Base-by-base conservation (phyloP, 1,140 invertebrate species). In the Drosophila tropicalis region DNA sequence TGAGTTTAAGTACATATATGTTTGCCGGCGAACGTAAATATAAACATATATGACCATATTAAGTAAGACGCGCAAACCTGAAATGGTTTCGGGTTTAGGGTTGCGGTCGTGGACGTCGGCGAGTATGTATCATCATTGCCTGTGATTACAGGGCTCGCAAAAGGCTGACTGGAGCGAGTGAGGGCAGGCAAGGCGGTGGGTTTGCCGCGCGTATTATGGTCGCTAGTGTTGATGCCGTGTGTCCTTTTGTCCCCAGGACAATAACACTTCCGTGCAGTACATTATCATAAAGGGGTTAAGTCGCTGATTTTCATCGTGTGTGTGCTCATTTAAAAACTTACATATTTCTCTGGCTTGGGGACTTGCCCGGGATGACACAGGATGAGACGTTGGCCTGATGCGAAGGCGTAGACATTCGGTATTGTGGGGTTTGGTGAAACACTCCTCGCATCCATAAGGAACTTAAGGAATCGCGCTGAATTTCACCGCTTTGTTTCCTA, bases 211-310 rank as follows among this genome's bases (percentile, higher is more conserved):
- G 67, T 69, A 81, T 82, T 77, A 76, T 77, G 77, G 76, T 70
- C 72, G 76, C 76, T 89, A 87, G 70, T 79, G 81, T 85, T 76
- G 74, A 76, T 70, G 81, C 72, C 56, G 66, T 87, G 82, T 71
- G 80, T 87, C 87, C 87, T 79, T 90, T 90, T 90, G 77, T 90
- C 83, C 80, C 65, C 75, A 84, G 87, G 87, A 90, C 87, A 90
- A 90, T 90, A 89, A 90, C 87, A 84, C 84, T 87, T 91, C 78
- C 74, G 83, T 87, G 80, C 72, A 72, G 72, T 84, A 83, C 89
- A 90, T 90, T 90, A 90, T 89, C 87, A 90, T 90, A 90, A 90
- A 90, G 87, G 87, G 87, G 87, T 90, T 90, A 90, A 90, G 87
- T 76, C 87, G 78, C 83, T 87, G 89, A 90, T 87, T 90, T 90